Base-by-base conservation (phyloP, 2,113 vertebrate genomes). In the Saguinus imperator region DNA sequence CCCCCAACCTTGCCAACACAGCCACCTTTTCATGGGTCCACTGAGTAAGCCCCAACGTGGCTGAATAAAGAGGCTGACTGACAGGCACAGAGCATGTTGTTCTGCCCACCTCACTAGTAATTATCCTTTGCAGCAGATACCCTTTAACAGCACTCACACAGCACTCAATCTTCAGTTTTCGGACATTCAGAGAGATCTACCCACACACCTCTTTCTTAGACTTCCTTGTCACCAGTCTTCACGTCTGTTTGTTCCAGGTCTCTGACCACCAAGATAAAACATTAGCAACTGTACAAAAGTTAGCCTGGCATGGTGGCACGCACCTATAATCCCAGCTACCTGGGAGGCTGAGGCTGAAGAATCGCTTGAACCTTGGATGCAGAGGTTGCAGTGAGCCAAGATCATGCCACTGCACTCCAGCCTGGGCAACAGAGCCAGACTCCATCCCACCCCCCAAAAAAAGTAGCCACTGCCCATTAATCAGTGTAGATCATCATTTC, bases 181-280 rank as follows among this genome's bases (percentile, higher is more conserved):
- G 13, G 58, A 23, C 50, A 68, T 50, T 70, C 29, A 57, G 43
- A 93, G 79, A n/a, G 17, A 55, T 37, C 48, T 48, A 58, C 32
- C n/a, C 32, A 58, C 57, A 76, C 1, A n/a, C 7, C 48, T 87
- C 55, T 91, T 82, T 43, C 57, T 70, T 64, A 52, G 27, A 58
- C 48, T 75, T 83, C 27, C 29, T 45, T 79, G 35, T 89, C 40
- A 68, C 37, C 73, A 40, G 29, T 83, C 68, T 87, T 79, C 40
- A 88, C 40, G 48, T 79, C 21, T 77, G 9, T 66, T 87, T 64
- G 55, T 77, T 93, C 45, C 68, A 89, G 85, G 7, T 57, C 68
- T 70, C 73, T 82, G 50, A 92, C 8, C 29, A 96, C 35, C 25
- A 66, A 96, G 76, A 95, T 23, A 91, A 96, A 94, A 81, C 72